A percentile compares a stretch with the other conserved stretches of the same genome.
Evolutionary conservation across 2,797 vertebrate species (phyloP).

Genomic region (Cephalopachus bancanus): DNA sequence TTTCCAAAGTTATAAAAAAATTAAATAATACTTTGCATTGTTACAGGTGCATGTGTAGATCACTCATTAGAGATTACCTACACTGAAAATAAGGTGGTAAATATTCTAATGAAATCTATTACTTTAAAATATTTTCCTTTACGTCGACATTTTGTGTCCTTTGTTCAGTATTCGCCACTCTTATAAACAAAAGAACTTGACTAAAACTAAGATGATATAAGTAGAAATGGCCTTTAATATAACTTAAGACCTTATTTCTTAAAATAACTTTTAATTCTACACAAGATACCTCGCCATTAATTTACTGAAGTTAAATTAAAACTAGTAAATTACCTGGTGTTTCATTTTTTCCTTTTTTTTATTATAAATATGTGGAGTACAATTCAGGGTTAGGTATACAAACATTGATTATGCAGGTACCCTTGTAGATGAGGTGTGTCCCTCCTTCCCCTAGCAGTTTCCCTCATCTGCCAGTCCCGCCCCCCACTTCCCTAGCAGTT

Average conservation of each 20-base stretch:
- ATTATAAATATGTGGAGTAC: too few species aligned
- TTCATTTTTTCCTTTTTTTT: not conserved
- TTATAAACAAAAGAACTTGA: not conserved
- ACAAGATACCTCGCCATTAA: not conserved
- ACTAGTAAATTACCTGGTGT: not conserved
- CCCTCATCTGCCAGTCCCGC: too few species aligned
- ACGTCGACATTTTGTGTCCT: not conserved
- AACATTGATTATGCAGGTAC: too few species aligned
- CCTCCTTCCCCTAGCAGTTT: too few species aligned
- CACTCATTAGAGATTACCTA: not conserved
- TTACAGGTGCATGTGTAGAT: not conserved
- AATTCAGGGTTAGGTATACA: too few species aligned
- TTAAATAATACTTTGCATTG: not conserved
- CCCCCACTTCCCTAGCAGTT: too few species aligned
- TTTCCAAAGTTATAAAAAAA: not conserved
- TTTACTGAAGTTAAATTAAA: constrained; percentile 11
- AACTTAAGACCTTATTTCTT: not conserved
- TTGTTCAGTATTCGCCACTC: not conserved
- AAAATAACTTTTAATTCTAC: not conserved
- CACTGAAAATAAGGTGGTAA: not conserved
- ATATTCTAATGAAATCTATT: constrained; percentile 3
- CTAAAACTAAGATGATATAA: not conserved
- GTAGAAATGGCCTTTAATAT: not conserved
- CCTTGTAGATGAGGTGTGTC: too few species aligned
- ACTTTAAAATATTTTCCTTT: not conserved